Evolutionary conservation across 2,888 invertebrate genomes (phyloP).

Genomic region (Tenthredo mesomela): DNA sequence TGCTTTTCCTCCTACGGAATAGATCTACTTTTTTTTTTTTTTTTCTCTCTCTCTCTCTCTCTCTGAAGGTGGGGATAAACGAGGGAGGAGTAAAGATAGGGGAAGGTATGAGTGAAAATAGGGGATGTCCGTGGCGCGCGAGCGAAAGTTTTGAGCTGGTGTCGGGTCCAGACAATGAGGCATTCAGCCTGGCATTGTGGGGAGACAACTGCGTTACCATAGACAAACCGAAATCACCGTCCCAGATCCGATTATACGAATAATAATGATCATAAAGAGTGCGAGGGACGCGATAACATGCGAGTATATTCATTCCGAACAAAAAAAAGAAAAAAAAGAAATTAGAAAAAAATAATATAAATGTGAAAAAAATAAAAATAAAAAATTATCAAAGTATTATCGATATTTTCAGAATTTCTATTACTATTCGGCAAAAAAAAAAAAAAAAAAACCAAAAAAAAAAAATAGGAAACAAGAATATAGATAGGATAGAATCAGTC

Average conservation of each 20-base stretch:
- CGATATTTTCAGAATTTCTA: background rate
- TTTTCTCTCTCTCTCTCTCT: too few species aligned
- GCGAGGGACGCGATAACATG: conserved; percentile 58
- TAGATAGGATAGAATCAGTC: background rate
- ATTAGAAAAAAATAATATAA: background rate
- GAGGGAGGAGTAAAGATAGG: background rate
- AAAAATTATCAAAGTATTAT: background rate
- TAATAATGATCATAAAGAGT: conserved; percentile 66
- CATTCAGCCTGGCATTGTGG: conserved; percentile 71
- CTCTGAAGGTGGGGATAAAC: background rate
- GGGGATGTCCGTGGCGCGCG: conserved; percentile 60
- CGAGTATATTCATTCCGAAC: conserved; percentile 12
- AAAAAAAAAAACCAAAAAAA: background rate
- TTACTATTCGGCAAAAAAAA: background rate
- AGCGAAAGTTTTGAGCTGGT: conserved; percentile 74
- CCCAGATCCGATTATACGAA: conserved; percentile 74
- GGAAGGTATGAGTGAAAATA: conserved; percentile 26
- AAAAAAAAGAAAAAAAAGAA: background rate
- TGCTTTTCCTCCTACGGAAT: background rate
- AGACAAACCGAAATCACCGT: conserved; percentile 77
- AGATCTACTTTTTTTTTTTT: background rate
- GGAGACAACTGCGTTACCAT: conserved; percentile 74
- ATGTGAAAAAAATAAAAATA: background rate
- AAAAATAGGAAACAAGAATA: background rate
- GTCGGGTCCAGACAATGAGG: conserved; percentile 74